Base-by-base conservation (phyloP, 2,888 invertebrate genomes). In the Tenthredo notha region DNA sequence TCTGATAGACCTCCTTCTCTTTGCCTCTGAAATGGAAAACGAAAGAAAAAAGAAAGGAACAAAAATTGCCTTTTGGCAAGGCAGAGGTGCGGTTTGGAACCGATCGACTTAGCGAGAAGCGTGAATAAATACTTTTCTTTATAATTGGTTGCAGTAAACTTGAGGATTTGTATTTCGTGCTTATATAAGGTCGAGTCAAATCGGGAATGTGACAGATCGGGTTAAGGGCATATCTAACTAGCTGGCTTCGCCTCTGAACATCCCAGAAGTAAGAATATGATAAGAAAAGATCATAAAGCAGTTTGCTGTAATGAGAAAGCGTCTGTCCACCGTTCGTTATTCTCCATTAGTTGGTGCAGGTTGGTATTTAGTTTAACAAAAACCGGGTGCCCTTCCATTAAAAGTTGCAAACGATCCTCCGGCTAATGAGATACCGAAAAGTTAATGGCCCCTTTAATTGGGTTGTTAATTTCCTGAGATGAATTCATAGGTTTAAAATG, bases 401-500 rank as follows among this genome's bases (percentile, higher is more conserved):
- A 84, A 84, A 84, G 78, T 90, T 90, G 90, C 91, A 89, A 91
- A 91, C 90, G 90, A 89, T 89, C 87, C 85, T 86, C 67, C 43
- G 84, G 15, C 86, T 90, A 90, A 92, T 92, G 92, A 92, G 92
- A 92, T 92, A 92, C 91, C 85, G 89, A 90, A 90, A 90, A 90
- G 90, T 92, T 92, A 92, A 92, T 92, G 89, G 91, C 86, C 86
- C 87, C 89, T 91, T 92, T 92, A 92, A 92, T 92, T 92, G 92
- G 92, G 90, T 89, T 90, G 91, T 92, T 92, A 92, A 92, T 92
- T 92, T 92, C 89, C 88, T 88, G 88, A 89, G 91, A 92, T 91
- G 92, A 92, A 92, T 92, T 92, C 92, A 91, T 92, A 91, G 91
- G 89, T 88, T 89, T 89, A 91, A 92, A 92, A 91, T 92, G 90